Evolutionary conservation across 1,140 invertebrate genomes (phyloP).

Genomic region (fruit fly (Drosophila melanogaster)): DNA sequence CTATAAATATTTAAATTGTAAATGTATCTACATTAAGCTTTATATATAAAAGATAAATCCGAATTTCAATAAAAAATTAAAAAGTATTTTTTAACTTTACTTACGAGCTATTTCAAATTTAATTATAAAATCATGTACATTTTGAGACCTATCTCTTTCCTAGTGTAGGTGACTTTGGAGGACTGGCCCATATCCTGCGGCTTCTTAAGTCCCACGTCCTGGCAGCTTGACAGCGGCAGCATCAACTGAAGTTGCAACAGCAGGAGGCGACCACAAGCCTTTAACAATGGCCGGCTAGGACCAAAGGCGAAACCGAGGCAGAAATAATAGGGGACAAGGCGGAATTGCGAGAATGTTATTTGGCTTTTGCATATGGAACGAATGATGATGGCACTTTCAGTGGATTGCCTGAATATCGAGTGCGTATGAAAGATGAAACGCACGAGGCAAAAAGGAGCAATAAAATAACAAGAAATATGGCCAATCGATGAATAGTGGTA

Average conservation of each 20-base stretch:
- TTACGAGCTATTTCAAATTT: too few species aligned
- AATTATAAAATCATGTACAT: too few species aligned
- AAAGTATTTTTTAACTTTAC: too few species aligned
- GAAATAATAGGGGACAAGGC: slow-evolving; percentile 10
- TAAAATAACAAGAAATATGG: slow-evolving; percentile 53
- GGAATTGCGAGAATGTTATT: slow-evolving; percentile 47
- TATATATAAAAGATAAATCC: too few species aligned
- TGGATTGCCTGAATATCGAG: slow-evolving; percentile 45
- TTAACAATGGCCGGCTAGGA: slow-evolving; percentile 43
- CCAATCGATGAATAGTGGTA: slow-evolving; percentile 35
- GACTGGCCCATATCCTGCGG: slow-evolving; percentile 24
- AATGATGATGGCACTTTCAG: slow-evolving; percentile 51
- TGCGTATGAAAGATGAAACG: slow-evolving; percentile 42
- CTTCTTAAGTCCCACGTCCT: slow-evolving; percentile 39
- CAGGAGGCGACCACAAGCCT: slow-evolving; percentile 34
- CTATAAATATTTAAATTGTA: too few species aligned
- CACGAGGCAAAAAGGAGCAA: slow-evolving; percentile 20
- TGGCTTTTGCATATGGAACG: slow-evolving; percentile 65
- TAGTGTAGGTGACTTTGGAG: slow-evolving; percentile 10
- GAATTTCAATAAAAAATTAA: too few species aligned
- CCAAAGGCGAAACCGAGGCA: slow-evolving; percentile 4
- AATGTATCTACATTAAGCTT: too few species aligned
- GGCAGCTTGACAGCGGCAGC: slow-evolving; percentile 66
- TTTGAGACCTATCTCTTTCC: too few species aligned
- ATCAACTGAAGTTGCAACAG: slow-evolving; percentile 33